Evolutionary conservation across 2,888 invertebrate genomes (phyloP).

Genomic region (Laothoe populi): DNA sequence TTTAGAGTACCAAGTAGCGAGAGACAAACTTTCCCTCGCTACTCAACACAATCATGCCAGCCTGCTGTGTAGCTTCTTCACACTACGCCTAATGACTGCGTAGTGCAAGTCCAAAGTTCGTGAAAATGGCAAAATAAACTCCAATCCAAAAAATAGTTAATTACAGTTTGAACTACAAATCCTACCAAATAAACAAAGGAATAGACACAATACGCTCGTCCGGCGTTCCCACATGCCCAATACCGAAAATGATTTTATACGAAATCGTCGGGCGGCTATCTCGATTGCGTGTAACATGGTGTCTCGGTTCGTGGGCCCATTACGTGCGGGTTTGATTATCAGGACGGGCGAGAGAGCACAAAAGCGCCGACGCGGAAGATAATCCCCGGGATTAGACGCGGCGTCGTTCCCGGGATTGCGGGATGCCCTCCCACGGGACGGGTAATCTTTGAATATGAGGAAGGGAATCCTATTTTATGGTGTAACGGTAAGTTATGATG

Average conservation of each 20-base stretch:
- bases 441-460: conserved; percentile 27
- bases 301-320: conserved; percentile 17
- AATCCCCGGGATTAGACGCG: conserved; percentile 49
- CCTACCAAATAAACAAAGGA: not conserved
- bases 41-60: too few species aligned
- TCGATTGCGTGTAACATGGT: conserved; percentile 12
- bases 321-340: conserved; percentile 58
- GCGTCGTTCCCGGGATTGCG: conserved; percentile 28
- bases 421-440: conserved; percentile 28
- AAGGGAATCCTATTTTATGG: conserved; percentile 29
- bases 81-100: too few species aligned
- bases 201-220: not conserved
- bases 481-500: conserved; percentile 23
- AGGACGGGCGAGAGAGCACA: conserved; percentile 68
- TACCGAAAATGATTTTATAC: conserved; percentile 20
- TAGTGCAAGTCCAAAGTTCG: too few species aligned
- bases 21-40: too few species aligned
- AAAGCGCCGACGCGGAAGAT: conserved; percentile 70
- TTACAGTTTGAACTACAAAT: too few species aligned
- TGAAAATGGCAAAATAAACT: too few species aligned
- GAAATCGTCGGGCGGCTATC: conserved; percentile 5
- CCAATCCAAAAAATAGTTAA: too few species aligned
- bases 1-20: too few species aligned
- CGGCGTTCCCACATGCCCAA: conserved; percentile 34
- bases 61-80: too few species aligned